Base-by-base conservation (phyloP, 2,888 invertebrate species). In the Euplagia quadripunctaria region DNA sequence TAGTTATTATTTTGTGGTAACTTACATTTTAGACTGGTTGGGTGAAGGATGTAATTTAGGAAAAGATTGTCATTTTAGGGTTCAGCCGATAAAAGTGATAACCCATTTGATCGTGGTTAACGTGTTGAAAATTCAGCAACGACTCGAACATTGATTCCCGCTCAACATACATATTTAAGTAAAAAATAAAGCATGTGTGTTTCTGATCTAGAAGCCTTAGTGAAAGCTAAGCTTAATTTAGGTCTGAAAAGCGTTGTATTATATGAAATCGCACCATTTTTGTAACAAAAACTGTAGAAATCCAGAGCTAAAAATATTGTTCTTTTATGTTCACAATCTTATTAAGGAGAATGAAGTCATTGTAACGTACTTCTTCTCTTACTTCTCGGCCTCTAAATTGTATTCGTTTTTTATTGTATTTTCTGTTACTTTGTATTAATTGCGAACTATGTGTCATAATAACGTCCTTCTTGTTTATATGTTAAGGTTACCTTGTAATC, bases 1-100 rank as follows among this genome's bases (percentile, higher is more conserved):
- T 74, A 31, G 3, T 72, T 31, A 17, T 51, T 73, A 65, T 68
- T 70, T 71, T 70, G 42, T 68, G 41, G 58, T 55, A 68, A 71
- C 63, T n/a, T 46, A 46, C 31, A 67, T 49, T 55, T 68, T 51
- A 67, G 51, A n/a, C 16, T 14, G 20, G 6, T 46, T 42, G 16
- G 46, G 41, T 61, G 46, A 31, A 61, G 31, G 61, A 67, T 61
- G 51, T 31, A 67, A 46, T 65, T 20, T 4, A 41, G 31, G 41
- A 41, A 11, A 43, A 7, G 2, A n/a, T 52, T 42, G 31, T 31
- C 0, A n/a, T 55, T 58, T 61, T 61, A 61, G 61, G 31, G 61
- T 14, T 61, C 61, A 61, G 31, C 12, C 61, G 5, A 12, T 61
- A 14, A 31, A 61, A 31, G 14, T 31, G 31, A 58, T 11, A 58